These are phyloP conservation scores for Piprites chloris DNA, from an alignment of 2,113 vertebrate species.

Conservation along the genomic window DNA sequence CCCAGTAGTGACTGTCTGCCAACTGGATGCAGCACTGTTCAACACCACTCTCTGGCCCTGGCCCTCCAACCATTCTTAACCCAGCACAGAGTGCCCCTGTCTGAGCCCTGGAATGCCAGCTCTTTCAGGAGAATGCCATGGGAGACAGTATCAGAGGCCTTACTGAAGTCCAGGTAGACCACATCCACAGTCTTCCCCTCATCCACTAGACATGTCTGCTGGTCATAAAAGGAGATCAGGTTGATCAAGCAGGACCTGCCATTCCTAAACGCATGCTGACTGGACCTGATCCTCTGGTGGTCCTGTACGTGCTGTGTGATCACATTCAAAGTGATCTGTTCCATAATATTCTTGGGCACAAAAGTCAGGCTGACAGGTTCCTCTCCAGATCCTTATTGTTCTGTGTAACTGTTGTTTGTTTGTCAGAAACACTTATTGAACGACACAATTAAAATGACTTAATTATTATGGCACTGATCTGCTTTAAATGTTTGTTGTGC, in stretches of 20 bases:
- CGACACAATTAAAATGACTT: not conserved
- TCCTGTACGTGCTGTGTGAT: not conserved
- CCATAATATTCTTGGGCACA: not conserved
- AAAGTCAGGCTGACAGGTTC: not conserved
- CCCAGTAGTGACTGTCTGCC: not conserved
- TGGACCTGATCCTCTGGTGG: not conserved
- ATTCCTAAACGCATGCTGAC: not conserved
- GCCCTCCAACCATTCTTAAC: not conserved
- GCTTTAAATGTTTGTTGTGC: not conserved
- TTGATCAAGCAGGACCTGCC: not conserved
- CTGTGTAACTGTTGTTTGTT: not conserved
- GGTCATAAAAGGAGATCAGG: not conserved
- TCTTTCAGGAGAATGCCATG: not conserved
- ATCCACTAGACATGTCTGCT: not conserved
- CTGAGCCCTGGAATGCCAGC: not conserved
- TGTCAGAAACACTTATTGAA: not conserved
- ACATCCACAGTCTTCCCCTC: not conserved
- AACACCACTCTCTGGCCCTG: not conserved
- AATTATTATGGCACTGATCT: not conserved
- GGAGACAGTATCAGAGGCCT: not conserved
- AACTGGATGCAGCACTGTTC: not conserved
- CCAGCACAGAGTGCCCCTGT: not conserved
- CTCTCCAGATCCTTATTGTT: not conserved
- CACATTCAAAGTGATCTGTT: not conserved
- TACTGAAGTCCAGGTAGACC: not conserved